Conservation (phyloP, 92 coral and sea anemone genomes). For the Anthopleura xanthogrammica region DNA sequence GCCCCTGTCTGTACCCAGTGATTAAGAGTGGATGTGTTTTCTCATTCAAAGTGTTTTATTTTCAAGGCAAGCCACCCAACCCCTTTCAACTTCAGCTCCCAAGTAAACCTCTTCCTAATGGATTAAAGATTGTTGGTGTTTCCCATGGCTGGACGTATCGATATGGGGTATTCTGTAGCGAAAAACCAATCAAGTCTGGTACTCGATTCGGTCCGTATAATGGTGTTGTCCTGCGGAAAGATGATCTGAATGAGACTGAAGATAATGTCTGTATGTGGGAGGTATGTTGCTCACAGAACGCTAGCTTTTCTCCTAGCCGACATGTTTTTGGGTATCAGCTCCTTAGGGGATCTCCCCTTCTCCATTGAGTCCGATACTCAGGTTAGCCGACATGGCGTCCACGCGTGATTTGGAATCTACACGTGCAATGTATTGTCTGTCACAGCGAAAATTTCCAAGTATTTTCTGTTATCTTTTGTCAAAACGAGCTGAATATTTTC, state of each 20-base stretch:
- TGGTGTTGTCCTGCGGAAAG: slow-evolving; percentile 51
- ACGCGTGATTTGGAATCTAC: too few relatives aligned
- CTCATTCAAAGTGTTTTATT: background rate
- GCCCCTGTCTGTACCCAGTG: background rate
- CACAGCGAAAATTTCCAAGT: too few relatives aligned
- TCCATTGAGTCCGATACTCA: too few relatives aligned
- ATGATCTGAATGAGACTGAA: slow-evolving; percentile 23
- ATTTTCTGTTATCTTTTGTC: too few relatives aligned
- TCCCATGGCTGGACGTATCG: slow-evolving; percentile 39
- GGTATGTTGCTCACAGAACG: slow-evolving; percentile 32
- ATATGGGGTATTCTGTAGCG: slow-evolving; percentile 81
- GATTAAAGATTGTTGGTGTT: slow-evolving; percentile 30
- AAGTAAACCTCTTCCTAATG: slow-evolving; percentile 40
- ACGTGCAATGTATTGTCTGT: too few relatives aligned
- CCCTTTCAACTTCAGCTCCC: slow-evolving; percentile 17
- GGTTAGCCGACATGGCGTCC: too few relatives aligned
- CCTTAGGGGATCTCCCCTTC: too few relatives aligned
- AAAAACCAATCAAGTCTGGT: slow-evolving; percentile 74
- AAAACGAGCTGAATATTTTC: too few relatives aligned
- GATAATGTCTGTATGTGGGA: slow-evolving; percentile 76
- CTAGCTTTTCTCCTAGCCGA: too few relatives aligned
- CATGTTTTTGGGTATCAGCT: too few relatives aligned
- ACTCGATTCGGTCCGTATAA: slow-evolving; percentile 87
- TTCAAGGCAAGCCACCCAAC: slow-evolving; percentile 13
- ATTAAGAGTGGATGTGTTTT: background rate